Evolutionary conservation across 64 coral and sea anemone species (phyloP), one percentile per base, ranked within the genome.

Genomic region (Trachythela sp.): DNA sequence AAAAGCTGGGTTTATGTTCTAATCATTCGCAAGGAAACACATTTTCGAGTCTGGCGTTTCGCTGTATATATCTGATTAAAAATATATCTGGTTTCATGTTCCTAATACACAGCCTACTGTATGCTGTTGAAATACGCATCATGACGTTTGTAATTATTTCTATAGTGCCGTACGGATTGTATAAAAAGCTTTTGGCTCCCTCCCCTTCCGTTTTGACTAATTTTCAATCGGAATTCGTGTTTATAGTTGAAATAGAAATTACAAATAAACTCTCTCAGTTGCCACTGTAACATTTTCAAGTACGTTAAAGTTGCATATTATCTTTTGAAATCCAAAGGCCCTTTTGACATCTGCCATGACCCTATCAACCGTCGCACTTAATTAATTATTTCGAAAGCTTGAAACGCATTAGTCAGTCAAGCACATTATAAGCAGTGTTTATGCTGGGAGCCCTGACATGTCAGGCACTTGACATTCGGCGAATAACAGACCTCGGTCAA

Each of bases 311-410:
- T 64, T 64, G 56, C 24, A 27, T 26, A 64, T 64, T 20, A n/a
- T 52, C 22, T 52, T 26, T 64, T 20, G 26, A 64, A 64, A 27
- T 27, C 13, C 20, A 26, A 64, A 64, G 56, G 26, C 20, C 56
- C 56, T 18, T 64, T 64, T 80, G 75, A 37, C 75, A 80, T 39
- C 33, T 39, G 33, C 75, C 75, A 37, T 39, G 33, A 35, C 75
- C 75, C 75, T 22, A 39, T 80, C 37, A 39, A 35, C 27, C 37
- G 75, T 39, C 75, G 37, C 30, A 80, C 30, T 80, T 80, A 80
- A 80, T 80, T 80, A 80, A 80, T 80, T 80, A 35, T 80, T 80
- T 80, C 75, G 33, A 80, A 64, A 80, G 75, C 37, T 80, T 35
- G 33, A 80, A 80, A 35, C 75, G 37, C 75, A 80, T 80, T 80